phyloP scores from a whole-genome alignment of 2,888 invertebrate genomes.

The Trichacis sp. region DNA sequence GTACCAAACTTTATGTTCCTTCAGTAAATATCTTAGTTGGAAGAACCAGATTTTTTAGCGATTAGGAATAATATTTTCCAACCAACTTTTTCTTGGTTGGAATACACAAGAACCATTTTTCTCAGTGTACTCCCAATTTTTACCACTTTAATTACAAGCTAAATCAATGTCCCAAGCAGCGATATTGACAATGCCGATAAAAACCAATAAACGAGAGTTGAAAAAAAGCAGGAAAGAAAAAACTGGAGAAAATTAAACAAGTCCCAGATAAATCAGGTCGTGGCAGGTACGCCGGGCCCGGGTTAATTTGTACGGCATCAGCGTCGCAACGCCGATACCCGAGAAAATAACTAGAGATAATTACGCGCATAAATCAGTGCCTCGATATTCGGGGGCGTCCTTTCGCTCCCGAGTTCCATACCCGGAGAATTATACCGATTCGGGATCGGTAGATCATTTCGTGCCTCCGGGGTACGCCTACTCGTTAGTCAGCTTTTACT shows the following conservation, averaged over 20 bases:
- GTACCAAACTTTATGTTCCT: too few species aligned
- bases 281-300: conserved; percentile 36
- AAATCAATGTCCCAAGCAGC: background rate
- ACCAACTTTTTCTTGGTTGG: too few species aligned
- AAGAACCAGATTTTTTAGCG: too few species aligned
- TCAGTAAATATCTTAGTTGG: too few species aligned
- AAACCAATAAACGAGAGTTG: too few species aligned
- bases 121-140: too few species aligned
- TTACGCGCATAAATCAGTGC: conserved; percentile 68
- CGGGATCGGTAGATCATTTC: conserved; percentile 65
- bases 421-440: conserved; percentile 52
- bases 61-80: too few species aligned
- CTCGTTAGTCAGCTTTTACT: conserved; percentile 67
- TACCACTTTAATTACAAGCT: background rate
- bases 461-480: conserved; percentile 63
- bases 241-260: conserved; percentile 47
- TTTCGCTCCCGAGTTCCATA: conserved; percentile 21
- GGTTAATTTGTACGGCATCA: conserved; percentile 59
- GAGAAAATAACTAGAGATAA: conserved; percentile 67
- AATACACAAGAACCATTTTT: too few species aligned
- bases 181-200: conserved; percentile 1
- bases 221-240: conserved; percentile 19
- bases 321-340: conserved; percentile 41
- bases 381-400: conserved; percentile 68
- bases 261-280: conserved; percentile 49